Conservation (phyloP, 1,140 invertebrate genomes). For the Drosophila obscura region DNA sequence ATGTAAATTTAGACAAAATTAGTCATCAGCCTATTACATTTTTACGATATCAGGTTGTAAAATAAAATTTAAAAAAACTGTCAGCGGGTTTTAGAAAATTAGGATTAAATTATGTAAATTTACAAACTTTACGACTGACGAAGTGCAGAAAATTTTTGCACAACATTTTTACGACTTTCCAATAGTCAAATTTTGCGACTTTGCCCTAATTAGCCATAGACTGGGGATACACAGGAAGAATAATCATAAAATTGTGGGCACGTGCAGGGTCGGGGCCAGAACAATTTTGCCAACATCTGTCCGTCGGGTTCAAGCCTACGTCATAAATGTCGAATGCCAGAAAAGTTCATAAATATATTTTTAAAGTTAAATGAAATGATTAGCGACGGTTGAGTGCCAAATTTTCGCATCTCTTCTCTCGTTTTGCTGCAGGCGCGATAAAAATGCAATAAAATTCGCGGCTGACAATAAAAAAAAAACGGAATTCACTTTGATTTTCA, state of each 20-base stretch:
- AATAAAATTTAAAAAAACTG: slow-evolving; percentile 25
- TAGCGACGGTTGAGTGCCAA: slow-evolving; percentile 66
- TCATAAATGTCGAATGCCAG: slow-evolving; percentile 66
- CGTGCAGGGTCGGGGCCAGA: slow-evolving; percentile 41
- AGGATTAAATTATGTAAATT: slow-evolving; percentile 56
- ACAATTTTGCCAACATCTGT: slow-evolving; percentile 55
- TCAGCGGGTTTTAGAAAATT: slow-evolving; percentile 32
- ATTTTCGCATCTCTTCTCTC: slow-evolving; percentile 44
- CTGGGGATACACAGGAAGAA: slow-evolving; percentile 35
- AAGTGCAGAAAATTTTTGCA: slow-evolving; percentile 41
- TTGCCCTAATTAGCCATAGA: slow-evolving; percentile 74
- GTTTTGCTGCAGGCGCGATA: slow-evolving; percentile 68
- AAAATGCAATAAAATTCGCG: slow-evolving; percentile 72
- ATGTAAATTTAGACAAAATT: slow-evolving; percentile 50
- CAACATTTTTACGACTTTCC: slow-evolving; percentile 73
- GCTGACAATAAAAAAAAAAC: slow-evolving; percentile 50
- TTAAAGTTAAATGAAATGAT: slow-evolving; percentile 78
- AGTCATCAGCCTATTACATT: slow-evolving; percentile 36
- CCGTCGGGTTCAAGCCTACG: slow-evolving; percentile 15
- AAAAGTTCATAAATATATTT: slow-evolving; percentile 75
- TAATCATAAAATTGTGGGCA: slow-evolving; percentile 61
- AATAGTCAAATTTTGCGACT: slow-evolving; percentile 77
- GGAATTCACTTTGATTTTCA: slow-evolving; percentile 57
- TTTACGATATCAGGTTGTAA: slow-evolving; percentile 43
- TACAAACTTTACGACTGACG: slow-evolving; percentile 63